Evolutionary conservation across 1,140 invertebrate genomes (phyloP).

Genomic region (Nephotettix cincticeps): DNA sequence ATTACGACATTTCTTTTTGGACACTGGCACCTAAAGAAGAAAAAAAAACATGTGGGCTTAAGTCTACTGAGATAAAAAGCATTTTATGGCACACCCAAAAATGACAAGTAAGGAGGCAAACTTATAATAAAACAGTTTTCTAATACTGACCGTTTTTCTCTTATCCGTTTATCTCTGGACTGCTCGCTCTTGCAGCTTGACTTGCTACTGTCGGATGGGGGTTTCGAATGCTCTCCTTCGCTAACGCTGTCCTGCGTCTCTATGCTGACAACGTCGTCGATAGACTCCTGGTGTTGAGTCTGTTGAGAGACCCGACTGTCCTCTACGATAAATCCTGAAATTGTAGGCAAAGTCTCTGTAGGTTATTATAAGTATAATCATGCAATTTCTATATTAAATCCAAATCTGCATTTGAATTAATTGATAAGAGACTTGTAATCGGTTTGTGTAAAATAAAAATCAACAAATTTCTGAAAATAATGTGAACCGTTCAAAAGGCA

Average conservation of each 20-base stretch:
- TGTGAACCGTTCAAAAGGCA: too few relatives aligned
- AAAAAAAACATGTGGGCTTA: neutral
- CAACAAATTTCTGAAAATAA: too few relatives aligned
- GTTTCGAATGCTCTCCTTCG: neutral
- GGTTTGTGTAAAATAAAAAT: too few relatives aligned
- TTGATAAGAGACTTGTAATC: too few relatives aligned
- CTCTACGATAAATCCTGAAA: neutral
- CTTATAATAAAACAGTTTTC: neutral
- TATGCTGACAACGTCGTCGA: slow-evolving; percentile 1
- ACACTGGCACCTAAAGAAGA: neutral
- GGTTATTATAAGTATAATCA: too few relatives aligned
- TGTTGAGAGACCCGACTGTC: neutral
- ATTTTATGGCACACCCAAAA: too few relatives aligned
- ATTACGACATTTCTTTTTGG: neutral
- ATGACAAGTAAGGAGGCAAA: neutral
- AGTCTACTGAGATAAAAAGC: neutral
- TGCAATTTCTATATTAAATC: too few relatives aligned
- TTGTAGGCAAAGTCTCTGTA: too few relatives aligned
- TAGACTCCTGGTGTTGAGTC: neutral
- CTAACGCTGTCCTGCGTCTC: slow-evolving; percentile 1
- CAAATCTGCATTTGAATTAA: too few relatives aligned
- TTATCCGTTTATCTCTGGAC: neutral
- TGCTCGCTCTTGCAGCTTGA: neutral
- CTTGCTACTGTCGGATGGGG: neutral
- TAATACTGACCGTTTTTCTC: neutral